Evolutionary conservation across 2,113 vertebrate genomes (phyloP).

Genomic region (Spea multiplicata): DNA sequence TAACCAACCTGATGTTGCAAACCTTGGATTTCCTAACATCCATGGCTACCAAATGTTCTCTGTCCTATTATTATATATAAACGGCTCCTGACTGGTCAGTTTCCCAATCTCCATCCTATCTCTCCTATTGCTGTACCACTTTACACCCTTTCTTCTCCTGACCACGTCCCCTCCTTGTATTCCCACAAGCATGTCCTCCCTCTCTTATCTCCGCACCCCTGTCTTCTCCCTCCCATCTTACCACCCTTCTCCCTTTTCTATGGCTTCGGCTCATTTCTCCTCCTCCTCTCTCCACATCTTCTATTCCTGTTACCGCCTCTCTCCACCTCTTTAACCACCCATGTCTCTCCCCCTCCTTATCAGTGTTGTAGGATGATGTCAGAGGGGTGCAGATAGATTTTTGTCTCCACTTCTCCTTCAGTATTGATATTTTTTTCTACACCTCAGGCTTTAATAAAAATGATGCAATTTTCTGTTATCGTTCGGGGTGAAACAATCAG

Average conservation of each 20-base stretch:
- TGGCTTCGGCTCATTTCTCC: constrained; percentile 8
- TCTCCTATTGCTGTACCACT: too few relatives aligned
- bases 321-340: not conserved
- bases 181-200: too few relatives aligned
- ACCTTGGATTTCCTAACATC: too few relatives aligned
- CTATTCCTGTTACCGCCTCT: not conserved
- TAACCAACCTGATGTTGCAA: too few relatives aligned
- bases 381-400: constrained; percentile 21
- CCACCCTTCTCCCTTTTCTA: not conserved
- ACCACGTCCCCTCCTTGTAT: too few relatives aligned
- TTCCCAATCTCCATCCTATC: too few relatives aligned
- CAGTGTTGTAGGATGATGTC: constrained; percentile 28
- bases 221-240: not conserved
- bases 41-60: too few relatives aligned
- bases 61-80: too few relatives aligned
- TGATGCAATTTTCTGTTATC: constrained; percentile 3
- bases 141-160: too few relatives aligned
- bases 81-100: too few relatives aligned
- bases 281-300: constrained; percentile 20
- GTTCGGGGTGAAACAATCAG: not conserved
- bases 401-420: constrained; percentile 26
- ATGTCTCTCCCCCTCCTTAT: constrained; percentile 1
- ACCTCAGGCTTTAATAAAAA: too few relatives aligned
- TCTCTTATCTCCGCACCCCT: too few relatives aligned
- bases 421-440: not conserved